Base-by-base conservation (phyloP, 1,140 invertebrate species). In the Brachystomella parvula region DNA sequence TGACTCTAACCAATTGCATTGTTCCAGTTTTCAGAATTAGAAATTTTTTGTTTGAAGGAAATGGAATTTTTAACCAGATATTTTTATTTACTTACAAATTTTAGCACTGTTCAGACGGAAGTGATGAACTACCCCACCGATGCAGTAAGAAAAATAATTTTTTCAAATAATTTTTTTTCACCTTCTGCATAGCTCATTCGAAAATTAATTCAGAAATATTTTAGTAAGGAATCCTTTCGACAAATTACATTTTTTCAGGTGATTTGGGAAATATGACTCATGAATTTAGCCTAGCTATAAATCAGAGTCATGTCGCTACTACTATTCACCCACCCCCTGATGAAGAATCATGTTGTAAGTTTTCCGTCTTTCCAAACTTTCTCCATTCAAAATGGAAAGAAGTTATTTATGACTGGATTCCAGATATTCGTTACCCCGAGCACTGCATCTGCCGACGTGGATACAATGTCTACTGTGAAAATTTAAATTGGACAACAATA, bases 71-170 rank as follows among this genome's bases (percentile, higher is more conserved):
- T 44, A n/a, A 12, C 39, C 9, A 9, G 9, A n/a, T 44, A n/a
- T 44, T 9, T 44, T 44, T 9, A 44, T 44, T 12, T 44, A 12
- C 39, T 44, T 44, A n/a, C 9, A 44, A n/a, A 24, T 15, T 53
- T 9, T 24, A 53, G 49, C 12, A 53, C 24, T 53, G 49, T 24
- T 24, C 49, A 15, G 24, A 53, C 9, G 49, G 49, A 53, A 53
- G 49, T 53, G 49, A 53, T 53, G 49, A 53, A 26, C 49, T 53
- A 24, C 49, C 49, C 12, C 49, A 53, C 24, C 49, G 49, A 15
- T 53, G 49, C 49, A 19, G 49, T 53, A 24, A 19, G 49, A 19
- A 15, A 19, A n/a, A n/a, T n/a, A n/a, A n/a, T n/a, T n/a, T n/a
- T n/a, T n/a, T n/a, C n/a, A n/a, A n/a, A n/a, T n/a, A n/a, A n/a